Percentiles rank a stretch among this genome's conserved stretches.
phyloP scores from a whole-genome alignment of 2,113 vertebrate genomes.

The Brachyistius frenatus region DNA sequence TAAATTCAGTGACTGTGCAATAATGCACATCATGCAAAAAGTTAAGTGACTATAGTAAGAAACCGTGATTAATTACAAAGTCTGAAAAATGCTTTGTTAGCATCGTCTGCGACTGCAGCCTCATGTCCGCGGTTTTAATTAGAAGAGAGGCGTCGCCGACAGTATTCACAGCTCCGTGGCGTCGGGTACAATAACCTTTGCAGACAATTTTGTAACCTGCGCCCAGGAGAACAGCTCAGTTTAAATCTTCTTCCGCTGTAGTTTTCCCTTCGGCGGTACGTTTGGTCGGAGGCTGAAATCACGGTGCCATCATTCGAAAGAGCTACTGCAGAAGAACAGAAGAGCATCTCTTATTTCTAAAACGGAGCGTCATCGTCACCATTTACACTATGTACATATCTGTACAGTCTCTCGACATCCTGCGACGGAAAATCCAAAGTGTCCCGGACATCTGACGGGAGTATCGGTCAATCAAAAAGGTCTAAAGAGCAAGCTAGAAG shows the following conservation, averaged over 20 bases:
- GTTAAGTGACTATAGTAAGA: constrained; percentile 52
- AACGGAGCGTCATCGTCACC: constrained; percentile 22
- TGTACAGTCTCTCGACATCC: constrained; percentile 22
- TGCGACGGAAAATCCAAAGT: background rate
- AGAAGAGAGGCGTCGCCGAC: constrained; percentile 26
- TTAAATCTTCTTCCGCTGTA: constrained; percentile 20
- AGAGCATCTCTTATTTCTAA: constrained; percentile 39
- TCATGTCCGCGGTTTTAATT: constrained; percentile 21
- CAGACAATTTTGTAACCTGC: constrained; percentile 30
- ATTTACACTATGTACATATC: constrained; percentile 73
- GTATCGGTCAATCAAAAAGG: constrained; percentile 30
- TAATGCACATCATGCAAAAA: constrained; percentile 72
- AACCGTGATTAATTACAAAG: constrained; percentile 64
- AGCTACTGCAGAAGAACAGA: constrained; percentile 41
- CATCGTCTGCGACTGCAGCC: constrained; percentile 27
- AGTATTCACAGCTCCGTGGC: constrained; percentile 42
- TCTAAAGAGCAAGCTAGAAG: constrained; percentile 24
- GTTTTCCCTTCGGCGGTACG: constrained; percentile 26
- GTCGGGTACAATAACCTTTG: background rate
- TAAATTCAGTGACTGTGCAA: constrained; percentile 65
- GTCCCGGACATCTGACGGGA: background rate
- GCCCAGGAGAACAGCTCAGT: constrained; percentile 9
- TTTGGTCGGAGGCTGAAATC: constrained; percentile 50
- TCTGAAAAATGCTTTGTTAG: constrained; percentile 50
- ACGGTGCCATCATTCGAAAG: constrained; percentile 19